These are phyloP conservation scores for Carcina quercana DNA, from an alignment of 2,888 invertebrate species.

Conservation along the genomic window DNA sequence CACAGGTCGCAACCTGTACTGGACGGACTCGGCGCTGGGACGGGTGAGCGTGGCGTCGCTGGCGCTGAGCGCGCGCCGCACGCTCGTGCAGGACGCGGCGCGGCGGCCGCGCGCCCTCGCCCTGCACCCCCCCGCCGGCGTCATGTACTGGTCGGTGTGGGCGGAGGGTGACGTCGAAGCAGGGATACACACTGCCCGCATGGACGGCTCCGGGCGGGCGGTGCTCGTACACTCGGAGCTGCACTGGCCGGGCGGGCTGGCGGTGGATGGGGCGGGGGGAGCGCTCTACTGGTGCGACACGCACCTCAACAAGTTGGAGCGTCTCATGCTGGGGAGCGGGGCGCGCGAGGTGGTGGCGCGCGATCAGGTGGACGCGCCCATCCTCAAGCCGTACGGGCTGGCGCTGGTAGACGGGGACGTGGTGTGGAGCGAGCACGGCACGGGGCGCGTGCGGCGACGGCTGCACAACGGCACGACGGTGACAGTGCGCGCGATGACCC, in stretches of 20 bases:
- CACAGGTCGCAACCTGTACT: constrained; percentile 81
- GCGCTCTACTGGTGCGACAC: constrained; percentile 78
- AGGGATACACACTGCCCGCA: constrained; percentile 80
- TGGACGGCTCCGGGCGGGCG: constrained; percentile 81
- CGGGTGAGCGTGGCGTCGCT: constrained; percentile 81
- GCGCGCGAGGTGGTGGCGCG: constrained; percentile 52
- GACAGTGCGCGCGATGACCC: constrained; percentile 73
- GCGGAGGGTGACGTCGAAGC: constrained; percentile 38
- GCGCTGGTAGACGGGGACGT: constrained; percentile 76
- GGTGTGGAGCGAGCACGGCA: constrained; percentile 81
- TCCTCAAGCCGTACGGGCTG: constrained; percentile 81
- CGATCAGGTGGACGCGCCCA: constrained; percentile 35
- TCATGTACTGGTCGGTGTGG: constrained; percentile 88
- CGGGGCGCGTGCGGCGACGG: constrained; percentile 79
- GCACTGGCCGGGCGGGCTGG: constrained; percentile 86
- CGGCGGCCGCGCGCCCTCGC: constrained; percentile 76
- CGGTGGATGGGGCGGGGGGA: constrained; percentile 34
- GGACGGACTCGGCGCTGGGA: constrained; percentile 84
- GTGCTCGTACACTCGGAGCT: constrained; percentile 68
- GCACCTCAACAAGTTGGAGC: constrained; percentile 78
- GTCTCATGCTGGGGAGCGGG: constrained; percentile 44
- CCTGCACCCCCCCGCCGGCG: constrained; percentile 78
- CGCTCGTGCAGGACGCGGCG: constrained; percentile 74
- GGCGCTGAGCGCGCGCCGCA: constrained; percentile 63
- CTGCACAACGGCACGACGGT: constrained; percentile 71